Base-by-base conservation (phyloP, 2,113 vertebrate species). In the Rhynchopsitta pachyrhyncha region DNA sequence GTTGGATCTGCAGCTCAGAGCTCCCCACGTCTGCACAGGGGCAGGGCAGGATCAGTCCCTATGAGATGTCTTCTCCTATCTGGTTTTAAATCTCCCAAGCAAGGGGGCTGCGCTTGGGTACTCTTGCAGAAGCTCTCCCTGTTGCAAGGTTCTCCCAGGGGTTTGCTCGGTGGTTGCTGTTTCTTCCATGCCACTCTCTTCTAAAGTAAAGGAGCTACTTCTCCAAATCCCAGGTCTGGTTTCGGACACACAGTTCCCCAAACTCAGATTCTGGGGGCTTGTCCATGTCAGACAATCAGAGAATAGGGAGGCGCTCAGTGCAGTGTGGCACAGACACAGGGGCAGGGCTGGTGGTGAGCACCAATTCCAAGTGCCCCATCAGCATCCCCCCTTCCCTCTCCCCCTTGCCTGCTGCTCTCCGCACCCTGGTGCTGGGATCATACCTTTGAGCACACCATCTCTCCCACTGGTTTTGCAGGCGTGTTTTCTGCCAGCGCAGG, bases 401-500 rank as follows among this genome's bases (percentile, higher is more conserved):
- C 5, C 68, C 85, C 82, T 28, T 20, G 50, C 11, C 42, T 27
- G 31, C 68, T 15, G 49, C 12, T 33, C 76, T 33, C 60, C 5
- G 1, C 63, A 3, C 22, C 17, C 55, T 22, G 1, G 1, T n/a
- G 31, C 49, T 6, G 31, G 52, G 29, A 20, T n/a, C 28, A 69
- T 37, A 17, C 37, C 70, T 82, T 44, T 53, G 8, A 62, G 64
- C 73, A 6, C 88, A 35, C 88, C 8, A 74, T 5, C 93, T 96
- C 90, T 97, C 97, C 97, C 88, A 41, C 96, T 94, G 97, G 93
- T 94, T 97, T 80, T 93, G 68, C 86, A 93, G 97, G 94, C 83
- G 3, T 66, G 94, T 97, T 94, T 98, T 90, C 97, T 98, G 98
- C 98, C 98, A 98, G 97, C 97, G 7, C 97, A 98, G 98, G 98